Evolutionary conservation across 2,888 invertebrate species (phyloP).

Genomic region (Ennomos quercinarius): DNA sequence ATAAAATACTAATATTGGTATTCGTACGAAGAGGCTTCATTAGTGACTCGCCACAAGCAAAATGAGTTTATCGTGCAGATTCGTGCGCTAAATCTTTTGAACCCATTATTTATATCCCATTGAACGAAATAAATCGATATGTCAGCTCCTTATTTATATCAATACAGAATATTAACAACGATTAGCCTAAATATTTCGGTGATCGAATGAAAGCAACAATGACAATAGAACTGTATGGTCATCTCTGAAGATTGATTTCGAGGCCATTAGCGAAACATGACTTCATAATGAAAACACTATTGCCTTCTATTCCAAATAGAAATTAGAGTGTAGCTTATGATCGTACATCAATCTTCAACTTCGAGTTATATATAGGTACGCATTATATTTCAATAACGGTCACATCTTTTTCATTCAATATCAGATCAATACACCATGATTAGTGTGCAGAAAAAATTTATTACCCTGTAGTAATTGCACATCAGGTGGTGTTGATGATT

Average conservation of each 20-base stretch:
- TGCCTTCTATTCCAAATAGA: constrained; percentile 21
- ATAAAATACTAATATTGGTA: constrained; percentile 12
- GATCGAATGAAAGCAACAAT: constrained; percentile 21
- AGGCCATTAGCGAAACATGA: constrained; percentile 19
- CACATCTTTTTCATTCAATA: constrained; percentile 37
- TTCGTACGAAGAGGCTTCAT: constrained; percentile 16
- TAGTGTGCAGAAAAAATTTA: constrained; percentile 39
- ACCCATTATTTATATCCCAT: constrained; percentile 22
- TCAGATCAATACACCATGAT: constrained; percentile 39
- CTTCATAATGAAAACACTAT: constrained; percentile 16
- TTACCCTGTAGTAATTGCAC: constrained; percentile 39
- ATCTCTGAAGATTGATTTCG: constrained; percentile 22
- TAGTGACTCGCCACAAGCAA: constrained; percentile 16
- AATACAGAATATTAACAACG: constrained; percentile 23
- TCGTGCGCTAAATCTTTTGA: constrained; percentile 21
- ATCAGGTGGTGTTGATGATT: constrained; percentile 28
- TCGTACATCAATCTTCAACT: constrained; percentile 19
- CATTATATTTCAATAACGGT: constrained; percentile 36
- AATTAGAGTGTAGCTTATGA: constrained; percentile 24
- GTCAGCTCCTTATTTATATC: constrained; percentile 25
- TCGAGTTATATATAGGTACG: constrained; percentile 8
- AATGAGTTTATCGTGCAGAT: constrained; percentile 20
- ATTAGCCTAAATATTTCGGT: constrained; percentile 27
- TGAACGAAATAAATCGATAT: constrained; percentile 22
- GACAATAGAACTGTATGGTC: constrained; percentile 26